phyloP scores from a whole-genome alignment of 64 coral and sea anemone genomes.

The Montipora sp. region DNA sequence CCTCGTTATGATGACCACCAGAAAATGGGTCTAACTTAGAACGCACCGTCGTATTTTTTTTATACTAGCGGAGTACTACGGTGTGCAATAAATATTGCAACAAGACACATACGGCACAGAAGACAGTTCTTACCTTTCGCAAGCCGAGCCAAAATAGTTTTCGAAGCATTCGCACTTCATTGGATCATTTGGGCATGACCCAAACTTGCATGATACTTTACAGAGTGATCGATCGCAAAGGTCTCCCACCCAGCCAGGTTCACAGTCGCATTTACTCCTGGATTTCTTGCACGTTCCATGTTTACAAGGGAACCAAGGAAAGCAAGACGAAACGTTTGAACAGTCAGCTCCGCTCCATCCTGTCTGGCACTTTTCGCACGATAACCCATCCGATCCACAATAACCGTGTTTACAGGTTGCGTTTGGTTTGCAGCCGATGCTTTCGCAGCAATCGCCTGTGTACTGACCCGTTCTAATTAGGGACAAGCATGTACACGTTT shows the following conservation, averaged over 20 bases:
- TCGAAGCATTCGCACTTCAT: constrained; percentile 81
- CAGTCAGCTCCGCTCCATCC: constrained; percentile 81
- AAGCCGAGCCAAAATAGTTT: constrained; percentile 71
- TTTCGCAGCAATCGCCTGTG: constrained; percentile 84
- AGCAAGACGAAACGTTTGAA: constrained; percentile 61
- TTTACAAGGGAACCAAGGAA: constrained; percentile 85
- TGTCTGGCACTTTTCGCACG: constrained; percentile 69
- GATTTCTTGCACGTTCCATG: constrained; percentile 83
- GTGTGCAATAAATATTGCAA: not conserved
- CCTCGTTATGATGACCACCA: no score
- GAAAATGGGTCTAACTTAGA: no score
- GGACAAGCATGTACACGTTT: constrained; percentile 51
- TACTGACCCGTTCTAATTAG: not conserved
- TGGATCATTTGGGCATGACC: constrained; percentile 77
- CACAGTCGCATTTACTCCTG: constrained; percentile 82
- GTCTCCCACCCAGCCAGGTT: constrained; percentile 91
- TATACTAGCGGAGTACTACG: no score
- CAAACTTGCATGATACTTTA: constrained; percentile 64
- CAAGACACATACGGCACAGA: not conserved
- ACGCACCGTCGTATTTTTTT: no score
- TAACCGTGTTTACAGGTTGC: constrained; percentile 80
- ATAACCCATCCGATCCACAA: constrained; percentile 68
- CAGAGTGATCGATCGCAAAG: constrained; percentile 85
- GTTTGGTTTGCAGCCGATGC: constrained; percentile 77
- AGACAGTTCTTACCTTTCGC: constrained; percentile 68